Percentiles rank a stretch among this genome's conserved stretches.
Conservation (phyloP, 2,797 vertebrate genomes). For the Phrynocephalus guinanensis region DNA sequence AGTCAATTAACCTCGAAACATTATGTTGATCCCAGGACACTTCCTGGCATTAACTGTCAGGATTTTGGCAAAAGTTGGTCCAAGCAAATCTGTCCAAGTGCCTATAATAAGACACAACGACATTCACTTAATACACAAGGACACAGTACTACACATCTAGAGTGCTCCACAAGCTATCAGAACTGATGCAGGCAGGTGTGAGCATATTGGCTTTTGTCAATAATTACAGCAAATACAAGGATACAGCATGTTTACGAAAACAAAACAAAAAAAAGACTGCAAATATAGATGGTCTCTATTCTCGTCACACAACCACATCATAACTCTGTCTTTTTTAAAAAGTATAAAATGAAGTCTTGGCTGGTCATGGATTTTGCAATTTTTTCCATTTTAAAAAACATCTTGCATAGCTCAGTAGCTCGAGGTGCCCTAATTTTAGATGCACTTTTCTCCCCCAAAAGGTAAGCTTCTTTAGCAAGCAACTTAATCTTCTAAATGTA, state of each 20-base stretch:
- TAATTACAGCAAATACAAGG: no score
- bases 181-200: no score
- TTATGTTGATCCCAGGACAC: no score
- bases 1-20: no score
- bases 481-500: constrained; percentile 17
- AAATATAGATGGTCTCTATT: background rate
- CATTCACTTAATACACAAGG: background rate
- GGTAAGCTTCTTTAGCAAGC: constrained; percentile 17
- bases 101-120: background rate
- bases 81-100: background rate
- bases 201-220: no score
- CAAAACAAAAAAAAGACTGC: background rate
- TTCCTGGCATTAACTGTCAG: no score
- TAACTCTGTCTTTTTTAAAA: background rate
- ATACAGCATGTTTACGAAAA: background rate
- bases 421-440: constrained; percentile 13
- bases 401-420: constrained; percentile 3
- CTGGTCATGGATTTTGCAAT: constrained; percentile 28
- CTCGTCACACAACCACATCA: background rate
- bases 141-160: no score
- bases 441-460: constrained; percentile 6
- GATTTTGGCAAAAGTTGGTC: no score
- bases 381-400: background rate
- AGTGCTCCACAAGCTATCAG: background rate
- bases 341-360: background rate